A percentile compares a stretch with the other conserved stretches of the same genome.
phyloP scores from a whole-genome alignment of 2,797 vertebrate species.

The Microchirus variegatus region DNA sequence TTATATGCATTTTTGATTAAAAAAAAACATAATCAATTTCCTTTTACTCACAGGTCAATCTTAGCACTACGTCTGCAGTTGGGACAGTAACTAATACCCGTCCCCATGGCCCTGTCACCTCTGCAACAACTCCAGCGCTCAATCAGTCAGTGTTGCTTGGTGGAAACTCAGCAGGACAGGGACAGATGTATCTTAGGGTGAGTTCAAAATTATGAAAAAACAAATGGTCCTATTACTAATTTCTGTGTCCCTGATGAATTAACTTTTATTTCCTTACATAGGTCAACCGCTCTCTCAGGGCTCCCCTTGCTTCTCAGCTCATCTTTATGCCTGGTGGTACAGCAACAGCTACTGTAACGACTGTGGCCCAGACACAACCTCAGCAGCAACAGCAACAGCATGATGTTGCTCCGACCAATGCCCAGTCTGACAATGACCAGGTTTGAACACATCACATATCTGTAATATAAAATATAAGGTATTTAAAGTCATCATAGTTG shows the following conservation, averaged over 20 bases:
- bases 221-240: background rate
- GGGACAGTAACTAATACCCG: constrained; percentile 80
- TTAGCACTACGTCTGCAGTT: constrained; percentile 79
- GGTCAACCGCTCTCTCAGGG: constrained; percentile 85
- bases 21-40: constrained; percentile 5
- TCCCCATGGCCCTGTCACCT: constrained; percentile 79
- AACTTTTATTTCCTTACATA: constrained; percentile 31
- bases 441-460: constrained; percentile 63
- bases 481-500: too few relatives aligned
- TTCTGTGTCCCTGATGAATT: background rate
- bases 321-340: constrained; percentile 98
- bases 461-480: constrained; percentile 2
- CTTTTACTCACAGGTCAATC: constrained; percentile 75
- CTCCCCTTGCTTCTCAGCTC: constrained; percentile 94
- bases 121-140: constrained; percentile 89
- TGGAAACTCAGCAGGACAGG: constrained; percentile 90
- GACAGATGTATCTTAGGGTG: constrained; percentile 98
- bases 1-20: background rate
- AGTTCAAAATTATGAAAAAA: constrained; percentile 58
- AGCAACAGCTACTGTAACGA: constrained; percentile 89
- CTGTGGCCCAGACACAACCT: constrained; percentile 81
- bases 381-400: constrained; percentile 75
- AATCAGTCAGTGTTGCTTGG: constrained; percentile 95
- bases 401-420: constrained; percentile 84
- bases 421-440: constrained; percentile 93